Evolutionary conservation across 1,140 invertebrate species (phyloP).

Genomic region (Araneus ventricosus): DNA sequence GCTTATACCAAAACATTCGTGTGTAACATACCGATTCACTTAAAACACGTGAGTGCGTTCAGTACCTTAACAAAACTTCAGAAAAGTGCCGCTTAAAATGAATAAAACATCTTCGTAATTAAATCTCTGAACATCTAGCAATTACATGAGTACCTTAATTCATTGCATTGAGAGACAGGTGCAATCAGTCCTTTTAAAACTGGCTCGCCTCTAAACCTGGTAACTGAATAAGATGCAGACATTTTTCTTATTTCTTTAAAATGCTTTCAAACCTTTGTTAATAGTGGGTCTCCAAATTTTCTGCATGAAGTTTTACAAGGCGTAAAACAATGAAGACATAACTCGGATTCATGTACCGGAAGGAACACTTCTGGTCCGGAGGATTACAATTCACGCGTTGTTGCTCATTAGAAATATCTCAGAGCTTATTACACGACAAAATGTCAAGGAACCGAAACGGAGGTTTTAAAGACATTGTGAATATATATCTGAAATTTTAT

Average conservation of each 20-base stretch:
- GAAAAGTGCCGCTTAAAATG: too few relatives aligned
- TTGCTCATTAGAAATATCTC: background rate
- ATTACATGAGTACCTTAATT: too few relatives aligned
- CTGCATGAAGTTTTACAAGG: background rate
- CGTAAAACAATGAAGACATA: constrained; percentile 18
- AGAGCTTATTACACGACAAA: background rate
- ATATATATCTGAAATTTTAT: too few relatives aligned
- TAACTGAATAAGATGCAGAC: background rate
- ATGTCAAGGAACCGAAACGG: background rate
- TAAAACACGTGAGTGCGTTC: too few relatives aligned
- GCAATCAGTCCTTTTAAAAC: background rate
- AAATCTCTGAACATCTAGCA: too few relatives aligned
- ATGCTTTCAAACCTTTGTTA: background rate
- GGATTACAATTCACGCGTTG: background rate
- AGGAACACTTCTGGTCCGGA: background rate
- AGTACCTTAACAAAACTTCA: too few relatives aligned
- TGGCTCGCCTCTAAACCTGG: background rate
- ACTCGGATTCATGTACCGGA: background rate
- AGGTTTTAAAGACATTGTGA: background rate
- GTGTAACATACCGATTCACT: too few relatives aligned
- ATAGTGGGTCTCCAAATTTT: background rate
- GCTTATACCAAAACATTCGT: too few relatives aligned
- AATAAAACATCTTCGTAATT: too few relatives aligned
- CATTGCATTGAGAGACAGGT: too few relatives aligned
- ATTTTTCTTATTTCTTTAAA: constrained; percentile 10